Evolutionary conservation across 2,888 invertebrate genomes (phyloP).

Genomic region (Heteromyza rotundicornis): DNA sequence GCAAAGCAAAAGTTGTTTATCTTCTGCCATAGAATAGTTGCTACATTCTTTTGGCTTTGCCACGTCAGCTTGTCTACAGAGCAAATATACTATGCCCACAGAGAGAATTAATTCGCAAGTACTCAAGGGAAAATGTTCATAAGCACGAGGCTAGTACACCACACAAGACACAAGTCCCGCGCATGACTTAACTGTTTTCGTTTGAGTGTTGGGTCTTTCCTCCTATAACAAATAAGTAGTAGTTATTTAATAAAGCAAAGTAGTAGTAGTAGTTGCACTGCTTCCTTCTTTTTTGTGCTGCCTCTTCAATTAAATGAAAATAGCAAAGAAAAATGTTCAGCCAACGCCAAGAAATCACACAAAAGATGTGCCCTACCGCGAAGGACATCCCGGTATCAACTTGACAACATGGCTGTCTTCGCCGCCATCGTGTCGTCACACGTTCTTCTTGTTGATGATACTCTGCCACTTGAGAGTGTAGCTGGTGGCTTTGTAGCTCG

Average conservation of each 20-base stretch:
- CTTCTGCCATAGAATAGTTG: neutral
- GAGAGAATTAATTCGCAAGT: neutral
- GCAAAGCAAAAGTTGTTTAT: neutral
- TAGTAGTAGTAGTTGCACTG: too few species aligned
- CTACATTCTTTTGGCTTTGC: neutral
- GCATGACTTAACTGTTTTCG: too few species aligned
- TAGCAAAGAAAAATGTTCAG: neutral
- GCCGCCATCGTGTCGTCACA: neutral
- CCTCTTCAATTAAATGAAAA: neutral
- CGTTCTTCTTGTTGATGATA: too few species aligned
- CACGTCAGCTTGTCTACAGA: neutral
- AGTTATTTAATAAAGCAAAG: too few species aligned
- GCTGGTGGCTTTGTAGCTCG: neutral
- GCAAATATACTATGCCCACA: neutral
- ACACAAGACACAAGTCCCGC: too few species aligned
- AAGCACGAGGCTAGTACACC: too few species aligned
- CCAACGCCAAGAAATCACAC: neutral
- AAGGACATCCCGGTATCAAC: neutral
- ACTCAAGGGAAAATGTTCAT: neutral
- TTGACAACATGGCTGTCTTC: neutral
- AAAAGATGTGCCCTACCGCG: neutral
- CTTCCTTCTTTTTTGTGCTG: too few species aligned
- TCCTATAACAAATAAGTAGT: too few species aligned
- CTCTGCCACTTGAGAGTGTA: too few species aligned
- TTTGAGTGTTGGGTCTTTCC: too few species aligned